Conservation (phyloP, 2,797 vertebrate species). For the Pangasius krempfi region DNA sequence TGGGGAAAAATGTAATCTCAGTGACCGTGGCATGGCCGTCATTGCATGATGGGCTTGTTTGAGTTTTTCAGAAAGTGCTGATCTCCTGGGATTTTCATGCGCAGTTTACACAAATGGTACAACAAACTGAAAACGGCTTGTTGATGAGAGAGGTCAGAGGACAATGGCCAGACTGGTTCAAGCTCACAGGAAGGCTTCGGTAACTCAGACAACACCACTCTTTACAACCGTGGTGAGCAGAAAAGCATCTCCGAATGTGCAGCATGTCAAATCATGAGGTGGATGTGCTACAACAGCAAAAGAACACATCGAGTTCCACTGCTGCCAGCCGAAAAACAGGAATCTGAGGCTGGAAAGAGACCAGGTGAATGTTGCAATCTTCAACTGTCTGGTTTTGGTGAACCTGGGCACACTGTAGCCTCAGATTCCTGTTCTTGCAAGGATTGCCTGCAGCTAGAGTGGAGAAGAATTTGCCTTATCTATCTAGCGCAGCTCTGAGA, state of each 20-base stretch:
- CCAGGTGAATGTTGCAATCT: not conserved
- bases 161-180: not conserved
- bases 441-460: not conserved
- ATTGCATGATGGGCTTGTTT: no score
- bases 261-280: not conserved
- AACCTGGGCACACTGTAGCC: not conserved
- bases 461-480: not conserved
- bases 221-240: not conserved
- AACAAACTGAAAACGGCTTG: not conserved
- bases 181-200: not conserved
- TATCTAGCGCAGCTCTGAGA: not conserved
- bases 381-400: no score
- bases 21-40: no score
- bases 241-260: not conserved
- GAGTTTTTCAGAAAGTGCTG: no score
- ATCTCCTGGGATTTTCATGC: no score
- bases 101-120: not conserved
- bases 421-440: not conserved
- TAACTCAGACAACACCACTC: not conserved
- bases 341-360: not conserved
- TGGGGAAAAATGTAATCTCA: not conserved
- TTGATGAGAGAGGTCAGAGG: not conserved
- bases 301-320: not conserved
- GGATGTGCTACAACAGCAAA: not conserved
- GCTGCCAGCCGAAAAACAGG: not conserved